phyloP scores from a whole-genome alignment of 2,797 vertebrate genomes.

The Brachymystax lenok region DNA sequence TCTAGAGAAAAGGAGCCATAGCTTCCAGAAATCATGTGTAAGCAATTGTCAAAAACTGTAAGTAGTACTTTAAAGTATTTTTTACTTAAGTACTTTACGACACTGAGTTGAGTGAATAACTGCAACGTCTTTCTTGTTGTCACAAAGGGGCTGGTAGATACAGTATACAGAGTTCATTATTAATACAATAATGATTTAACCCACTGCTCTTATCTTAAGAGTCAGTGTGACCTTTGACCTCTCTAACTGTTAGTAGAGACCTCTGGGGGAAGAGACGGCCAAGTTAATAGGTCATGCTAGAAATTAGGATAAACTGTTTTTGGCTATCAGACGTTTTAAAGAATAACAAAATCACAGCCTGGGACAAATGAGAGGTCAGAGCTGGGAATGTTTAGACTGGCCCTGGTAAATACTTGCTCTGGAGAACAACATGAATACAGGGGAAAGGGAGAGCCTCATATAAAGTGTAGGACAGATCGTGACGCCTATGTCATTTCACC shows the following conservation, averaged over 20 bases:
- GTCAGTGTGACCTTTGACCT: not conserved
- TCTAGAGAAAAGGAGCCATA: too few relatives aligned
- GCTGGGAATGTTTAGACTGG: not conserved
- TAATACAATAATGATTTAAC: not conserved
- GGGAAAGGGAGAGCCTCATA: too few relatives aligned
- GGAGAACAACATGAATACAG: too few relatives aligned
- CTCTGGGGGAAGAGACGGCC: not conserved
- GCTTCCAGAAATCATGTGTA: too few relatives aligned
- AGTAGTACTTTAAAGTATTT: too few relatives aligned
- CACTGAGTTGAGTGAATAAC: too few relatives aligned
- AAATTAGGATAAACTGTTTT: conserved; percentile 11
- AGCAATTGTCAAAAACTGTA: too few relatives aligned
- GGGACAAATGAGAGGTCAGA: not conserved
- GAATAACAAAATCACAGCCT: conserved; percentile 12
- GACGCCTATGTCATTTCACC: not conserved
- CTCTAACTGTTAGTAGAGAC: not conserved
- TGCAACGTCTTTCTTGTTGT: too few relatives aligned
- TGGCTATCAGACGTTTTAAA: conserved; percentile 1
- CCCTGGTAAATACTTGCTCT: not conserved
- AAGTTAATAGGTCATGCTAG: not conserved
- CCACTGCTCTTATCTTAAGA: not conserved
- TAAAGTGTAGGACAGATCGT: not conserved
- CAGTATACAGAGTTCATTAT: too few relatives aligned
- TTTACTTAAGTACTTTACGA: too few relatives aligned
- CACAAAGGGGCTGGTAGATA: too few relatives aligned